Evolutionary conservation across 2,113 vertebrate genomes (phyloP).

Genomic region (Todiramphus chloris): DNA sequence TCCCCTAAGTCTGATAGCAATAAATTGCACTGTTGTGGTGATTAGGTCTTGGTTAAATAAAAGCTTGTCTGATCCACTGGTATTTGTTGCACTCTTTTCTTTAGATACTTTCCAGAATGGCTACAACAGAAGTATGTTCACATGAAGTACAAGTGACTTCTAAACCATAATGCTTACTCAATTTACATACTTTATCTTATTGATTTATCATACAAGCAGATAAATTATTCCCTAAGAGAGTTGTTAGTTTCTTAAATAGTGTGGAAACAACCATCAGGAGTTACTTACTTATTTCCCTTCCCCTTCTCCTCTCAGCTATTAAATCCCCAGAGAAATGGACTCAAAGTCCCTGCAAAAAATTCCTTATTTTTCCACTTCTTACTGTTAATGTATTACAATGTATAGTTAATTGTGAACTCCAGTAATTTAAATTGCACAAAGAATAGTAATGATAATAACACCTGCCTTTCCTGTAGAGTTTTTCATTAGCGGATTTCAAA

Average conservation of each 20-base stretch:
- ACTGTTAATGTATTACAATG: background rate
- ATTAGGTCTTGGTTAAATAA: background rate
- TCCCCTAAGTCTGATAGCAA: fast-evolving
- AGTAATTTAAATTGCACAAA: background rate
- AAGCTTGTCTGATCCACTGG: background rate
- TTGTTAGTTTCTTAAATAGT: background rate
- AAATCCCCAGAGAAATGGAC: background rate
- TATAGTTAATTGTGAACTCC: background rate
- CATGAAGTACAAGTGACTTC: background rate
- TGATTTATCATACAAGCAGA: background rate
- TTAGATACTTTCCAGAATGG: background rate
- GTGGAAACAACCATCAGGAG: background rate
- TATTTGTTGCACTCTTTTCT: background rate
- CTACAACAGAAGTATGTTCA: background rate
- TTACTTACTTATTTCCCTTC: background rate
- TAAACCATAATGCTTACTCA: background rate
- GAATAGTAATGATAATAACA: background rate
- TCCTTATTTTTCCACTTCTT: background rate
- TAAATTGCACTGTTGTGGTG: background rate
- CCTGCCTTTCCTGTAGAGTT: background rate
- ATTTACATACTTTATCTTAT: background rate
- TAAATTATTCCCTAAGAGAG: background rate
- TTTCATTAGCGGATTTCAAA: background rate
- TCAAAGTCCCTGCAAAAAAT: background rate
- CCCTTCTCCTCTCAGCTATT: background rate